Base-by-base conservation (phyloP, 2,888 invertebrate genomes). In the Eugnorisma glareosa region DNA sequence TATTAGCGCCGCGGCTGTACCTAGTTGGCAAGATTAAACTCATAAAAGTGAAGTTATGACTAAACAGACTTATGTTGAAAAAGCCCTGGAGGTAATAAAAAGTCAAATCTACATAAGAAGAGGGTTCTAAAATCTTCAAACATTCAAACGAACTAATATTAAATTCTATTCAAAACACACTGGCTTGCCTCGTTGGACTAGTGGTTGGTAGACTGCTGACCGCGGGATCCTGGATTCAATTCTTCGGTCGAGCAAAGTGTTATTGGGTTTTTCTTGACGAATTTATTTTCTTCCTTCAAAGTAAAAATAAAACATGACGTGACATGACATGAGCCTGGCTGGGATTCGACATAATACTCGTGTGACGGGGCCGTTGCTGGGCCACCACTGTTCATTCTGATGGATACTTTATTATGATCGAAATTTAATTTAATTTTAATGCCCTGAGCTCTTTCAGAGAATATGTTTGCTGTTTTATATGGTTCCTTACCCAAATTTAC, bases 1-100 rank as follows among this genome's bases (percentile, higher is more conserved):
- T 80, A 82, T 76, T 73, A 79, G 69, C 74, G 61, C 71, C 59
- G 67, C 45, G 71, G 63, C 77, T 63, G 76, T 40, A n/a, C n/a
- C n/a, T n/a, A 67, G 73, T 54, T 70, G 31, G 71, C 43, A 43
- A 75, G 59, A 73, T 73, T 70, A 78, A 73, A 64, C 48, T 74
- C 64, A 71, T 67, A 43, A 80, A 80, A 72, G 13, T 24, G 0
- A 75, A 81, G 54, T 83, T 72, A 83, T 59, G 57, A n/a, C 61
- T 35, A 28, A 63, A 63, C 57, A 24, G 24, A 35, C n/a, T 61
- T 59, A 31, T 15, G 24, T 31, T 57, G 43, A 13, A 57, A 81
- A 54, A 31, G 15, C 11, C 2, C 5, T 48, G 35, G 68, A n/a
- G 40, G 40, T 40, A 66, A 68, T 64, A 54, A 66, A 77, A 78